These are phyloP conservation scores for Phortica variegata DNA, from an alignment of 1,140 invertebrate species.

Conservation along the genomic window DNA sequence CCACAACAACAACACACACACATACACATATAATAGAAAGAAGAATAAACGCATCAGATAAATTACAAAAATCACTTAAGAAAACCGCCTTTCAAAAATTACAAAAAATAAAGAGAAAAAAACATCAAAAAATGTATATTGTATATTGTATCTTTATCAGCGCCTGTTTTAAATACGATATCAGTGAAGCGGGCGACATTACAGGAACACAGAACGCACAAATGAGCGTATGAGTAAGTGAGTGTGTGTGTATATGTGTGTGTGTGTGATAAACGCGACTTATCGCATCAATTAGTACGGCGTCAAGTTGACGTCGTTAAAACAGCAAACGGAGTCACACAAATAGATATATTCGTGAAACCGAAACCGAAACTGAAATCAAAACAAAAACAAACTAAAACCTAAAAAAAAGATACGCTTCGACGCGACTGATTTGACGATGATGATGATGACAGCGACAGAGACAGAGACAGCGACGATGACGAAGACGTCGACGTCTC, in stretches of 20 bases:
- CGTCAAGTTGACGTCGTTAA: constrained; percentile 53
- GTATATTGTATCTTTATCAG: constrained; percentile 26
- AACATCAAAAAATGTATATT: background rate
- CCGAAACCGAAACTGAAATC: background rate
- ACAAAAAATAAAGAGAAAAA: no score
- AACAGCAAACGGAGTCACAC: constrained; percentile 2
- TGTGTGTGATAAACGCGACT: constrained; percentile 54
- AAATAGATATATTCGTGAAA: constrained; percentile 7
- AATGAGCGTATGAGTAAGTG: no score
- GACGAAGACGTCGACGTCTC: no score
- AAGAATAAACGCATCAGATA: constrained; percentile 30
- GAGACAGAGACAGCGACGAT: background rate
- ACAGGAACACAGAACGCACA: no score
- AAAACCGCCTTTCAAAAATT: constrained; percentile 28
- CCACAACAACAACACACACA: constrained; percentile 21
- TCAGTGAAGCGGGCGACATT: background rate
- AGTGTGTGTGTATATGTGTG: no score
- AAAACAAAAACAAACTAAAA: background rate
- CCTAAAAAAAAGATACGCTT: constrained; percentile 25
- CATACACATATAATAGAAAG: constrained; percentile 34
- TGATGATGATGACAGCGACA: background rate
- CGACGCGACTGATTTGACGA: constrained; percentile 4
- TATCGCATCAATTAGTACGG: constrained; percentile 54
- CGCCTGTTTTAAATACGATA: constrained; percentile 36
- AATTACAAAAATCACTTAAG: no score